Conservation (phyloP, 2,888 invertebrate species). For the Myathropa florea region DNA sequence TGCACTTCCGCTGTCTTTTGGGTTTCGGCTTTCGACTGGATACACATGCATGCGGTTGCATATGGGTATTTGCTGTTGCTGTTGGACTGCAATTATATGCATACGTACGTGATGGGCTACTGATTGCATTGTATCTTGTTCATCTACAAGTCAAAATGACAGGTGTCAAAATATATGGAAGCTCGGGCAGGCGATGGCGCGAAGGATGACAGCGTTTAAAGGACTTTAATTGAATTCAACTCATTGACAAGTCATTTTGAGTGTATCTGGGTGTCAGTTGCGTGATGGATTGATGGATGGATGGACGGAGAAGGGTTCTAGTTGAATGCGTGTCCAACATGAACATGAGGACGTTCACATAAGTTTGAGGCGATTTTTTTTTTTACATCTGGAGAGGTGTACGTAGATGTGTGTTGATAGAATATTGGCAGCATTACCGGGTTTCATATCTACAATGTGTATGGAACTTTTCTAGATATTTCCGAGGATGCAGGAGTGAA, state of each 20-base stretch:
- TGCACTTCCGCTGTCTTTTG: conserved; percentile 68
- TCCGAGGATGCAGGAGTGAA: too few relatives aligned
- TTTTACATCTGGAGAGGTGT: background rate
- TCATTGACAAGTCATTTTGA: conserved; percentile 51
- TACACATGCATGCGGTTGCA: background rate
- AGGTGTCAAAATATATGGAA: conserved; percentile 66
- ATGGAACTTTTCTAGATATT: too few relatives aligned
- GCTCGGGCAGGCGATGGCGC: conserved; percentile 53
- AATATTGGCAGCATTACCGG: too few relatives aligned
- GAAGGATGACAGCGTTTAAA: conserved; percentile 53
- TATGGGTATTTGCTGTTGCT: conserved; percentile 53
- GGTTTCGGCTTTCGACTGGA: conserved; percentile 39
- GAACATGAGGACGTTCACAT: background rate
- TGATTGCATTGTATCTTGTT: conserved; percentile 62
- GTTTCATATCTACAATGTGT: too few relatives aligned
- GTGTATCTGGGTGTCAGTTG: conserved; percentile 54
- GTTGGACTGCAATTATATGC: conserved; percentile 39
- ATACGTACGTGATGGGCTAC: conserved; percentile 62
- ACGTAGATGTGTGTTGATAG: background rate
- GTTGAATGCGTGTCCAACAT: background rate
- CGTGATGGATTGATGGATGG: conserved; percentile 33
- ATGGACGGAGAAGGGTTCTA: background rate
- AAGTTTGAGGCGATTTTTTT: background rate
- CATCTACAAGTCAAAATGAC: conserved; percentile 68
- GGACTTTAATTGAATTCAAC: conserved; percentile 66